Evolutionary conservation across 2,888 invertebrate species (phyloP).

Genomic region (Neoaliturus tenellus): DNA sequence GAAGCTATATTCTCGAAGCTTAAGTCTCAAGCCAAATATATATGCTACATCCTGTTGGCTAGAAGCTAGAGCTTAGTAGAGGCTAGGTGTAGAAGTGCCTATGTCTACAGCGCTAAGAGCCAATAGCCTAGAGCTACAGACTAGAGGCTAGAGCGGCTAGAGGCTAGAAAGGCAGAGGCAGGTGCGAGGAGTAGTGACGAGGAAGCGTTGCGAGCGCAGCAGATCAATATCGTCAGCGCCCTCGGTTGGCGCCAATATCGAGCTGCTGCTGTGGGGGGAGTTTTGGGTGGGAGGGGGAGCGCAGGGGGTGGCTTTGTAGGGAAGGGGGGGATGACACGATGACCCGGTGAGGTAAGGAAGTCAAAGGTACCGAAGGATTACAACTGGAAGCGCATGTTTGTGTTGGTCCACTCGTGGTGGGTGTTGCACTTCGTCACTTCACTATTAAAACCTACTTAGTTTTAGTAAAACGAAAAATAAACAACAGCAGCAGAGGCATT

Average conservation of each 20-base stretch:
- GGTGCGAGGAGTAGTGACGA: not conserved
- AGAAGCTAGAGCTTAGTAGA: no score
- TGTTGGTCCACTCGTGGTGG: not conserved
- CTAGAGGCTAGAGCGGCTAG: not conserved
- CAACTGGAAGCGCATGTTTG: not conserved
- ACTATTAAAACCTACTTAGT: no score
- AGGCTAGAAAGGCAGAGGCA: not conserved
- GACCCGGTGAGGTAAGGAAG: conserved; percentile 20
- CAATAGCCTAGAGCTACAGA: no score
- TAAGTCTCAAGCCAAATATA: no score
- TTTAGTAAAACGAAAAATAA: no score
- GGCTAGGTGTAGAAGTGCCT: no score
- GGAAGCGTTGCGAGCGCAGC: not conserved
- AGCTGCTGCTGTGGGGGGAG: not conserved
- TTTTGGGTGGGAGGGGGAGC: not conserved
- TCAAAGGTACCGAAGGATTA: conserved; percentile 24
- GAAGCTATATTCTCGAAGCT: no score
- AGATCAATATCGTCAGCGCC: not conserved
- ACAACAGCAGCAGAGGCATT: no score
- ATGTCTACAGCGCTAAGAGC: not conserved
- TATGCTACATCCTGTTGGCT: no score
- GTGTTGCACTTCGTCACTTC: no score
- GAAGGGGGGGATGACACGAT: not conserved
- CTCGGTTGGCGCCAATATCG: conserved; percentile 1
- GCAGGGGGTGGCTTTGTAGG: no score